phyloP scores from a whole-genome alignment of 2,113 vertebrate genomes.

The Oophaga pumilio region DNA sequence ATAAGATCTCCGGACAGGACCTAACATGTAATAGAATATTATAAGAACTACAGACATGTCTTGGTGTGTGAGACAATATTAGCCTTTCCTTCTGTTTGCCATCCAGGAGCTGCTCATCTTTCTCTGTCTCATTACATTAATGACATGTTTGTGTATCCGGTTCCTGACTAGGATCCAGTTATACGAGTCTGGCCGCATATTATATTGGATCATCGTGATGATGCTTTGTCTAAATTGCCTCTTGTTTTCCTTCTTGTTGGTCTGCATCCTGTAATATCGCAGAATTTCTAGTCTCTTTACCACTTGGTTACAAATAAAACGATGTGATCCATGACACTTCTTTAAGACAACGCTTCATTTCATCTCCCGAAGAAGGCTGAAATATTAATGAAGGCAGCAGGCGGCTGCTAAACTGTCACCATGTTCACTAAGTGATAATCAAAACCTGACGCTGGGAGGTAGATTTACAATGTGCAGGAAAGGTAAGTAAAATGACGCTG shows the following conservation, averaged over 20 bases:
- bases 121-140: background rate
- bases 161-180: background rate
- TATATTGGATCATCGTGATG: background rate
- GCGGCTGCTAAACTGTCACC: background rate
- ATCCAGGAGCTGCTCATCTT: background rate
- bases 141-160: background rate
- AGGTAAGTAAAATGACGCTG: background rate
- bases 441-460: background rate
- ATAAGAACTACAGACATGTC: too few relatives aligned
- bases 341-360: background rate
- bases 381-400: slow-evolving; percentile 17
- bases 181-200: background rate
- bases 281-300: background rate
- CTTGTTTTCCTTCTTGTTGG: background rate
- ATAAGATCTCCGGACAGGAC: too few relatives aligned
- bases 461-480: background rate
- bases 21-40: too few relatives aligned
- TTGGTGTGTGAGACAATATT: too few relatives aligned
- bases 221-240: background rate
- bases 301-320: background rate
- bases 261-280: background rate
- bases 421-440: background rate
- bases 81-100: background rate
- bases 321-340: background rate
- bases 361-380: background rate